Percentiles rank a stretch among this genome's conserved stretches.
Evolutionary conservation across 2,888 invertebrate species (phyloP).

Genomic region (Orgyia antiqua): DNA sequence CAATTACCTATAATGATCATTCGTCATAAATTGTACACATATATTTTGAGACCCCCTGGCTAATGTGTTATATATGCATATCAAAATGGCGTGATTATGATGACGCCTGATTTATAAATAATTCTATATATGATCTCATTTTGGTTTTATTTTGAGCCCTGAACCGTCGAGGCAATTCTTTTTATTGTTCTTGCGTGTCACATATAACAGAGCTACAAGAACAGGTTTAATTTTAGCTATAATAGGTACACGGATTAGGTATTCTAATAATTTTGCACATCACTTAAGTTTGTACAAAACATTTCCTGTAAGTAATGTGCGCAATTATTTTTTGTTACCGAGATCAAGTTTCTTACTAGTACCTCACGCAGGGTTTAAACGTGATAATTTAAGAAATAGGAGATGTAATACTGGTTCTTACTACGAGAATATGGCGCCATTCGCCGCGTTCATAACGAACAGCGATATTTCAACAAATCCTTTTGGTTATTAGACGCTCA

Average conservation of each 20-base stretch:
- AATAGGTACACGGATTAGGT: conserved; percentile 22
- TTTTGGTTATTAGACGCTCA: conserved; percentile 35
- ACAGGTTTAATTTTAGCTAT: conserved; percentile 23
- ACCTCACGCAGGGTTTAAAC: conserved; percentile 37
- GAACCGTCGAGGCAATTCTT: conserved; percentile 19
- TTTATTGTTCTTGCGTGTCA: conserved; percentile 31
- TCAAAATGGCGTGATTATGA: too few species aligned
- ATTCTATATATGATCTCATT: conserved; percentile 32
- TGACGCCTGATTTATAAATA: too few species aligned
- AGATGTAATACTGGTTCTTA: conserved; percentile 35
- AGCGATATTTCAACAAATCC: conserved; percentile 24
- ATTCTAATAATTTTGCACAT: conserved; percentile 13
- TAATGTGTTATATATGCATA: too few species aligned
- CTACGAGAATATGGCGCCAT: conserved; percentile 9
- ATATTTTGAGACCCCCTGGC: too few species aligned
- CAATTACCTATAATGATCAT: too few species aligned
- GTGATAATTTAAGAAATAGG: conserved; percentile 47
- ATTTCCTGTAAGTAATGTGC: conserved; percentile 44
- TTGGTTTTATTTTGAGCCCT: conserved; percentile 26
- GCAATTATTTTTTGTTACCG: conserved; percentile 48
- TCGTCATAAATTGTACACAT: too few species aligned
- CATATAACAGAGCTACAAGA: conserved; percentile 25
- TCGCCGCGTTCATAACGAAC: neutral
- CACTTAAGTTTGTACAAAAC: conserved; percentile 34
- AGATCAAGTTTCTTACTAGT: conserved; percentile 40